Evolutionary conservation across 2,113 vertebrate species (phyloP), one percentile per base, ranked within the genome.

Genomic region (Notarius lentiginosus): DNA sequence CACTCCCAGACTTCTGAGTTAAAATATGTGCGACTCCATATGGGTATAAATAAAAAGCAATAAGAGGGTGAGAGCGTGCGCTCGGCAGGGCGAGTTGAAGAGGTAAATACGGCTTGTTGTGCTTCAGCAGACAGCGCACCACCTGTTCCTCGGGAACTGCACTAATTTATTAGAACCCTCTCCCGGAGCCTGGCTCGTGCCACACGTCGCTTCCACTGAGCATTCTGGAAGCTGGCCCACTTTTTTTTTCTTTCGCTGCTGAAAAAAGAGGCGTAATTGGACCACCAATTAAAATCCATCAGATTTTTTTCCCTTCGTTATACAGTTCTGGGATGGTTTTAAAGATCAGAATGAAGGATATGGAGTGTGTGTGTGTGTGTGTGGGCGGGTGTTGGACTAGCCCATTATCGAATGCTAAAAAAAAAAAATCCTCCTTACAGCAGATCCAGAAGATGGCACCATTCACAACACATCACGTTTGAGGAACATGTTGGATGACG

Each of bases 361-460:
- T 79, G 51, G 6, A 15, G 15, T 79, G 61, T 30, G 61, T 49
- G 47, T 83, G 63, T 68, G 47, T 82, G 30, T 30, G 30, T 30
- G 30, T 30, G 30, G 30, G 30, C 30, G 30, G 30, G 30, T 30
- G 30, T 30, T 70, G 30, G 66, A 30, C 66, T 15, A 34, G 72
- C 41, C 68, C 41, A 75, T 81, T 73, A n/a, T 61, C 56, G 65
- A 58, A 34, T 12, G 7, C 82, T 47, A 18, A 30, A 79, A 15
- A 9, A 79, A 15, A 9, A 3, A 79, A 55, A 68, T 15, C 24
- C 24, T 56, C 22, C 73, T 76, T 63, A 80, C 53, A 49, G 34
- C 27, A 24, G 60, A 63, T 66, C 88, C 90, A 91, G 88, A 76
- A 91, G 90, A 90, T 92, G 89, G 90, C 86, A 89, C 84, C 77